These are phyloP conservation scores for Oophaga sylvatica DNA, from an alignment of 2,797 vertebrate species.

Conservation along the genomic window DNA sequence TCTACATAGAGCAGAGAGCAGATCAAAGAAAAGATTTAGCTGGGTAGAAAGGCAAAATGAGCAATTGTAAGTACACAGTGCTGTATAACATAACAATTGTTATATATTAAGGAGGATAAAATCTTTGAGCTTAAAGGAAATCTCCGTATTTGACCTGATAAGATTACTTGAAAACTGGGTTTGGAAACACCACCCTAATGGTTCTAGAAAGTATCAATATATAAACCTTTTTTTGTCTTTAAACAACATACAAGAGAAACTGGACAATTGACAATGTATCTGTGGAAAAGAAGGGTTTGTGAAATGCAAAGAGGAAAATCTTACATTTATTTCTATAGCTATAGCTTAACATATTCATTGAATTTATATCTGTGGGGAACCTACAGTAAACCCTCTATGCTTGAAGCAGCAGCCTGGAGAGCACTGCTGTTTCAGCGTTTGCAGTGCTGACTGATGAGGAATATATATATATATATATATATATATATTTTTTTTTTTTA, in stretches of 20 bases:
- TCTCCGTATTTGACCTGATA: background rate
- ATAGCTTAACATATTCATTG: background rate
- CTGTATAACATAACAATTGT: too few species aligned
- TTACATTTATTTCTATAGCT: background rate
- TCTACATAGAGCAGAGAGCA: too few species aligned
- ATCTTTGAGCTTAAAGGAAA: background rate
- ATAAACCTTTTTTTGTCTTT: background rate
- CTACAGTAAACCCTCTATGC: background rate
- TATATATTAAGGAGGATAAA: too few species aligned
- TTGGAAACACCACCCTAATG: background rate
- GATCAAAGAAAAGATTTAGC: too few species aligned
- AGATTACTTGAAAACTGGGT: background rate
- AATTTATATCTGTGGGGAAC: background rate
- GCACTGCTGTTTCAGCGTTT: slow-evolving; percentile 33
- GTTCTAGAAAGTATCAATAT: background rate
- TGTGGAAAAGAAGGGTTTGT: background rate
- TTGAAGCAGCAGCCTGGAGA: slow-evolving; percentile 14
- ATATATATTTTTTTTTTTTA: too few species aligned
- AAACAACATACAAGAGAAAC: background rate
- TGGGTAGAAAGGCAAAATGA: too few species aligned
- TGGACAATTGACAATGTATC: background rate
- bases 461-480: slow-evolving; percentile 59
- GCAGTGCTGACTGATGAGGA: slow-evolving; percentile 22
- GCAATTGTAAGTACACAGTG: too few species aligned
- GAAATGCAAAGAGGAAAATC: background rate